phyloP scores from a whole-genome alignment of 2,888 invertebrate genomes.

The Drosophila anomelani region DNA sequence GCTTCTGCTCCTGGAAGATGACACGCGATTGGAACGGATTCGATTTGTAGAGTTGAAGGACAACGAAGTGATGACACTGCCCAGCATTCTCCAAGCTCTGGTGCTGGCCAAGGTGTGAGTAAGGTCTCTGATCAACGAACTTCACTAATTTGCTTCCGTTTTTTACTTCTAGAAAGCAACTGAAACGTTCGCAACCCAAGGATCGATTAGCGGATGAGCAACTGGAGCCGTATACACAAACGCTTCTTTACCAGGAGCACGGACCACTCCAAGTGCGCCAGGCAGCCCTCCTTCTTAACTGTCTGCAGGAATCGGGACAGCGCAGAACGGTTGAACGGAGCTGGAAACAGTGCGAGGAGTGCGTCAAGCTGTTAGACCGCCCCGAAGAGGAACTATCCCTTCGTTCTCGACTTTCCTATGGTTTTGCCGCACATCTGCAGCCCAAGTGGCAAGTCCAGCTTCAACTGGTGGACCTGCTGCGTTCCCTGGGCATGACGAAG shows the following conservation, averaged over 20 bases:
- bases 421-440: slow-evolving; percentile 90
- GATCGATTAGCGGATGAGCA: slow-evolving; percentile 93
- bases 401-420: slow-evolving; percentile 85
- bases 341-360: slow-evolving; percentile 93
- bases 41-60: slow-evolving; percentile 88
- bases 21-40: slow-evolving; percentile 92
- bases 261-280: slow-evolving; percentile 92
- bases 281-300: slow-evolving; percentile 90
- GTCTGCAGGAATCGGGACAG: slow-evolving; percentile 90
- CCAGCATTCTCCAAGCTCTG: slow-evolving; percentile 91
- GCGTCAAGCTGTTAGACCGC: slow-evolving; percentile 87
- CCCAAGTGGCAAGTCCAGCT: slow-evolving; percentile 92
- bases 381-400: slow-evolving; percentile 52
- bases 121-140: background rate
- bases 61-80: slow-evolving; percentile 85
- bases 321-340: slow-evolving; percentile 94
- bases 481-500: slow-evolving; percentile 93
- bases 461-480: slow-evolving; percentile 91
- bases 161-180: slow-evolving; percentile 87
- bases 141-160: rapidly evolving
- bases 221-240: slow-evolving; percentile 90
- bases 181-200: slow-evolving; percentile 90
- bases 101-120: slow-evolving; percentile 91
- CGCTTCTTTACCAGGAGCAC: slow-evolving; percentile 87
- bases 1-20: slow-evolving; percentile 92